Evolutionary conservation across 2,113 vertebrate genomes (phyloP), one percentile per base, ranked within the genome.

Genomic region (Corythornis cristatus): DNA sequence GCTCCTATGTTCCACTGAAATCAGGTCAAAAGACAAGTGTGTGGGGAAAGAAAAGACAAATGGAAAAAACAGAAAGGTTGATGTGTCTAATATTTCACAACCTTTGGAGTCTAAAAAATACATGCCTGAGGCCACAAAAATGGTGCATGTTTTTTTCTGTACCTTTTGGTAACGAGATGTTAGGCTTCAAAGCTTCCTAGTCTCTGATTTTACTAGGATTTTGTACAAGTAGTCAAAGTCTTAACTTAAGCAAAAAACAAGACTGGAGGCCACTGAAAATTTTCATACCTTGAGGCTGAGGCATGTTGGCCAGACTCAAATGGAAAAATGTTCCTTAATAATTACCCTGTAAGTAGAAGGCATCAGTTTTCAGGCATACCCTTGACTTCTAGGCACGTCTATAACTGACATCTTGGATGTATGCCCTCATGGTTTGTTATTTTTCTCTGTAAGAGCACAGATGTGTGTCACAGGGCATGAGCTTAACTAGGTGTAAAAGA

Each of bases 11-110:
- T 95, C 48, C 72, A 74, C 64, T 45, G 83, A 86, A 96, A 95
- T 86, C 95, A 90, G 95, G 95, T 96, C 95, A 96, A 94, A 96
- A 93, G 93, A 90, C 75, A 93, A 95, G 79, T 88, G 88, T 88
- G 65, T 65, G 67, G 58, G 79, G 76, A 95, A 93, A 88, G 83
- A 48, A 93, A 80, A 93, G 79, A 93, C 82, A 95, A 95, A 95
- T 74, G 43, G 72, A 74, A 91, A 94, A 56, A 96, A 1, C 83
- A 88, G 56, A 88, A 88, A 86, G 58, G 93, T 80, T 91, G 88
- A 83, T 93, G 42, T 86, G 60, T 64, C 88, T 93, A 86, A 40
- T 80, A 91, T 81, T 88, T 93, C 84, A 88, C 61, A 94, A 40
- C 72, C 45, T 88, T 43, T 33, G n/a, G 20, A 77, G 40, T 56